Base-by-base conservation (phyloP, 2,888 invertebrate genomes). In the Altica lythri region DNA sequence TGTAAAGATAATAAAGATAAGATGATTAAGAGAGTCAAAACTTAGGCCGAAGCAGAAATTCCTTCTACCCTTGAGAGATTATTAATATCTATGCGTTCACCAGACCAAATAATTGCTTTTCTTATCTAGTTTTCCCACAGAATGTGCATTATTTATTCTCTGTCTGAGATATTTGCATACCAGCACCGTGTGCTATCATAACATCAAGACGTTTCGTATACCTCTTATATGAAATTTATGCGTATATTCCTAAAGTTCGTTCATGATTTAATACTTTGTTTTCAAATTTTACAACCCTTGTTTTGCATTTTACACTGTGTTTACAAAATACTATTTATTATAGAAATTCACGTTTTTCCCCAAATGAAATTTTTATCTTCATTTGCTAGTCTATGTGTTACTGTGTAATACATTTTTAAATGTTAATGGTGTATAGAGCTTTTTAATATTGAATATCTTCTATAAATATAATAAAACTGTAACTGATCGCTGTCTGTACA, bases 81-180 rank as follows among this genome's bases (percentile, higher is more conserved):
- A 60, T 60, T 63, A 61, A 60, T 63, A 59, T 59, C 59, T 53
- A 29, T 47, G 61, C 53, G 53, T 59, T 60, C 62, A 59, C 48
- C 62, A 62, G 63, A 60, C 62, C 63, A 55, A 57, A 62, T 62
- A 63, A 63, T 63, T 59, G 53, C 63, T 57, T 56, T 63, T 57
- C 59, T 60, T 62, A 59, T 55, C 53, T 56, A 60, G 57, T 54
- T 54, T 60, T 61, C 52, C 48, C 52, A 46, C 54, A 52, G 56
- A 29, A 25, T 37, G 47, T 40, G 16, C 40, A 42, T 56, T 56
- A 56, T 52, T 56, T 56, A 52, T 46, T 19, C 50, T 25, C 32
- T 22, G 46, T 22, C 47, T 18, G 38, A 8, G 30, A 25, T 48
- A 56, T 56, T 56, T 56, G 52, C 56, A 56, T 56, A 55, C 47